A percentile compares a stretch with the other conserved stretches of the same genome.
phyloP scores from a whole-genome alignment of 64 coral and sea anemone genomes.

The Montipora cactus region DNA sequence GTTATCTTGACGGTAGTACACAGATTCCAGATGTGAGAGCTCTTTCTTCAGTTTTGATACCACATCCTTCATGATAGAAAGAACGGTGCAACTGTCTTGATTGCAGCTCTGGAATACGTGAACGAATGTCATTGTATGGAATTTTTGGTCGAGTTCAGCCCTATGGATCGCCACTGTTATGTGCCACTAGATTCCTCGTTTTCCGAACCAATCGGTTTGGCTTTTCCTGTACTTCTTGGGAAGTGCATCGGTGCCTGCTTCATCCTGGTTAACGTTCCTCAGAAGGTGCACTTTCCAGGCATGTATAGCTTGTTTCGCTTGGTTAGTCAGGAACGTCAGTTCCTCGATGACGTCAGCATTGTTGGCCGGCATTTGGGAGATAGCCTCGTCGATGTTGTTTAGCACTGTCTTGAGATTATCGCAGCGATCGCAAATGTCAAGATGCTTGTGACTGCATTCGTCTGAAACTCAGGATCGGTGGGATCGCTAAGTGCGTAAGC shows the following conservation, averaged over 20 bases:
- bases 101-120: conserved; percentile 17
- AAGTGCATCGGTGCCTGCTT: not conserved
- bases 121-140: conserved; percentile 31
- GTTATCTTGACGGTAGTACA: too few species aligned
- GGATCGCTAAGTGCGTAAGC: not conserved
- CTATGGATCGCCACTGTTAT: not conserved
- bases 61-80: conserved; percentile 32
- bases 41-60: not conserved
- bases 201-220: too few species aligned
- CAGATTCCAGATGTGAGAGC: too few species aligned
- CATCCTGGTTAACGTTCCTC: not conserved
- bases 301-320: not conserved
- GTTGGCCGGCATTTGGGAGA: not conserved
- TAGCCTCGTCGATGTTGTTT: not conserved
- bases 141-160: not conserved
- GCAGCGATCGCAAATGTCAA: too few species aligned
- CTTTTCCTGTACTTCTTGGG: too few species aligned
- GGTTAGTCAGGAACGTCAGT: not conserved
- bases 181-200: too few species aligned
- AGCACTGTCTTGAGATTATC: not conserved
- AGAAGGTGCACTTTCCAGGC: not conserved
- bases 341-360: not conserved
- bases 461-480: not conserved
- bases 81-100: conserved; percentile 42
- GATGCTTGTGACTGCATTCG: not conserved